These are phyloP conservation scores for Drosophila prolongata DNA, from an alignment of 2,888 invertebrate species.

Conservation along the genomic window DNA sequence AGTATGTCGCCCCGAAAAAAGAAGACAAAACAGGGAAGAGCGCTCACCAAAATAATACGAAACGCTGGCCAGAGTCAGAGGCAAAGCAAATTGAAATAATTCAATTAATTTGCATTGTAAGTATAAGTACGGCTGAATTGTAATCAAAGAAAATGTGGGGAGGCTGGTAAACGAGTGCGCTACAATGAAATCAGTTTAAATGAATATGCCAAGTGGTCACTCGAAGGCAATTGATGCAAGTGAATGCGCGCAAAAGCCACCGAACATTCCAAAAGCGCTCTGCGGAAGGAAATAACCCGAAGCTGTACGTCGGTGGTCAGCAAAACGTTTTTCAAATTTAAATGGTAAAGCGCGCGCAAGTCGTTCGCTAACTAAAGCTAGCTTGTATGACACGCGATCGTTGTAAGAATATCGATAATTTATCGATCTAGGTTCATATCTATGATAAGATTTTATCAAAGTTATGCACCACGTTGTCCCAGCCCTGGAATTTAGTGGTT, in stretches of 20 bases:
- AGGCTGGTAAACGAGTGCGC: constrained; percentile 51
- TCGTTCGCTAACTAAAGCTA: not conserved
- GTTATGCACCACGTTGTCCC: no score
- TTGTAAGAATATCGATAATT: not conserved
- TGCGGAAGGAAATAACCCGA: constrained; percentile 22
- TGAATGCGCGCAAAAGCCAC: constrained; percentile 30
- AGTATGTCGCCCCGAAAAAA: not conserved
- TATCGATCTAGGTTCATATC: not conserved
- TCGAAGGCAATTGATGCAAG: constrained; percentile 62
- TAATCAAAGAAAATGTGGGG: constrained; percentile 67
- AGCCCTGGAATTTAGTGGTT: no score
- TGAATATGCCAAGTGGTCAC: constrained; percentile 70
- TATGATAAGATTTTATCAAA: no score
- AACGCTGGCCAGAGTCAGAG: constrained; percentile 24
- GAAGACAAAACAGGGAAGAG: constrained; percentile 8
- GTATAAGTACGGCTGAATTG: constrained; percentile 63
- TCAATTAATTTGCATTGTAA: constrained; percentile 82
- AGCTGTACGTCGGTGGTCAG: no score
- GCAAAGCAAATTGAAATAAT: constrained; percentile 79
- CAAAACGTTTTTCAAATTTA: constrained; percentile 11
- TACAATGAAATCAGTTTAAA: constrained; percentile 58
- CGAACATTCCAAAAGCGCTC: constrained; percentile 11
- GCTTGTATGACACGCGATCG: not conserved
- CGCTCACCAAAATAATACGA: constrained; percentile 17
- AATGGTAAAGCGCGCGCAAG: not conserved